Evolutionary conservation across 2,888 invertebrate genomes (phyloP), one percentile per base, ranked within the genome.

Genomic region (Nephrocerus scutellatus): DNA sequence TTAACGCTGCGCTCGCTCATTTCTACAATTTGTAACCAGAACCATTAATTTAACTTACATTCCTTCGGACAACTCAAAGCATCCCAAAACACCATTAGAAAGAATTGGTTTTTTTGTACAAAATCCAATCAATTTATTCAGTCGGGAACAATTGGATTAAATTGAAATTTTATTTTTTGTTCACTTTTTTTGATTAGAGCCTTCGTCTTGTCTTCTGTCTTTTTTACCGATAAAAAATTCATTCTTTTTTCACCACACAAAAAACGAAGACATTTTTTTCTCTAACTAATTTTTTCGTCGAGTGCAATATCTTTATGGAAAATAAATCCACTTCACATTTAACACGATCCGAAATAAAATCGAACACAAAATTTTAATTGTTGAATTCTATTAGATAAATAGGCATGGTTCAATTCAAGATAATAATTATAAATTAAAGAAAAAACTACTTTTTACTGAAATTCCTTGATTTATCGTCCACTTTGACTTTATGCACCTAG

Each of bases 171-270:
- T 44, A 41, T 43, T 41, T 47, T 39, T 43, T 41, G 35, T 41
- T 43, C 37, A 36, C 35, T 30, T 46, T 46, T 43, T 43, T 47
- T 47, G 41, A 39, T 42, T 37, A 37, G 47, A 42, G 39, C 34
- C 42, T 32, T 30, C 33, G 37, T 30, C 20, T 39, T 36, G 26
- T 36, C 37, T 45, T 44, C 36, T 41, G 23, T 39, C 36, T 41
- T 34, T 34, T 30, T 36, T 41, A 44, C 44, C 44, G 39, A 46
- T 42, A 43, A 35, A 46, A 43, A 43, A 33, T 41, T 43, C 44
- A 44, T 46, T 41, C 34, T 40, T 47, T 51, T 52, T 51, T 51
- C 53, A 55, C 52, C 55, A 53, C 53, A 50, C 46, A 43, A 41
- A 50, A 51, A 49, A 49, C 47, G 48, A 54, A 53, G 48, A 49